Evolutionary conservation across 2,888 invertebrate genomes (phyloP).

Genomic region (Listrodromus nycthemerus): DNA sequence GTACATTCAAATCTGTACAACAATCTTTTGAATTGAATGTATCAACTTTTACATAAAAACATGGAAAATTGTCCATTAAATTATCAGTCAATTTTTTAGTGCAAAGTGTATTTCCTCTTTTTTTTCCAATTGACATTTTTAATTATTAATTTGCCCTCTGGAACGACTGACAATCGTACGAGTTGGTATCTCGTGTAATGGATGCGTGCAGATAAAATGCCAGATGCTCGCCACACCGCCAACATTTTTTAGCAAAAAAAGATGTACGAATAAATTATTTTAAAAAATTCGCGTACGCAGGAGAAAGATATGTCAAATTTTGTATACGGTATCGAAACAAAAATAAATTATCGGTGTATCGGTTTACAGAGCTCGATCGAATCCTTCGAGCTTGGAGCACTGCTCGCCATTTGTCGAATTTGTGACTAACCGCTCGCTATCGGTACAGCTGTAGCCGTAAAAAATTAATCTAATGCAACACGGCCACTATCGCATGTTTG

Average conservation of each 20-base stretch:
- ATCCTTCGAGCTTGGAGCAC: neutral
- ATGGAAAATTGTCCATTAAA: too few species aligned
- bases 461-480: slow-evolving; percentile 47
- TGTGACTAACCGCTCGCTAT: slow-evolving; percentile 46
- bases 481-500: slow-evolving; percentile 41
- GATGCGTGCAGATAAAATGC: neutral
- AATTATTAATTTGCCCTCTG: neutral
- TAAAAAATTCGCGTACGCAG: too few species aligned
- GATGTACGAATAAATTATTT: neutral
- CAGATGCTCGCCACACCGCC: neutral
- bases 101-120: neutral
- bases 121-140: neutral
- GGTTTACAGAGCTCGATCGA: too few species aligned
- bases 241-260: neutral
- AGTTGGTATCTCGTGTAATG: neutral
- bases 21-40: neutral
- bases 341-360: too few species aligned
- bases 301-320: too few species aligned
- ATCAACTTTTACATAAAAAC: too few species aligned
- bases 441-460: slow-evolving; percentile 42
- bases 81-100: too few species aligned
- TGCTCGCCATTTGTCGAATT: slow-evolving; percentile 24
- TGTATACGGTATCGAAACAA: too few species aligned
- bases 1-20: neutral
- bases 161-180: neutral